Evolutionary conservation across 2,113 vertebrate genomes (phyloP), one percentile per base, ranked within the genome.

Genomic region (Trogon melanurus): DNA sequence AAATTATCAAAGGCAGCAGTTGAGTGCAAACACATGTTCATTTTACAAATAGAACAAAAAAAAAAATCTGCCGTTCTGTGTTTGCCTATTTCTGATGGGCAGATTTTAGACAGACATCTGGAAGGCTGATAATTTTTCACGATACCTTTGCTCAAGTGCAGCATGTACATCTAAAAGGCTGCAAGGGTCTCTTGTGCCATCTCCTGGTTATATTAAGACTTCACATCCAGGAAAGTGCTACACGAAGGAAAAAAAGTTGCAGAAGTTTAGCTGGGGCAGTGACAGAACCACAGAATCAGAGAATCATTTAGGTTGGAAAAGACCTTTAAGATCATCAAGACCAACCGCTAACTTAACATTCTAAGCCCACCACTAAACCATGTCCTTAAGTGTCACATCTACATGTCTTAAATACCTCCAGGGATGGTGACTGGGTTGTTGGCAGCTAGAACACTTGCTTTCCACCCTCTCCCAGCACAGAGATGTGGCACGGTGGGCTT

Each of bases 151-250:
- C 71, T 80, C 10, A 5, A n/a, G 41, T 0, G 18, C 18, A 1
- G 47, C 34, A 3, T 0, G 16, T 14, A 4, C 34, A 48, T 2
- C n/a, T 11, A 1, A 45, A 60, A 36, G 9, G 9, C 72, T 93
- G 74, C 29, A 58, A 93, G 62, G 54, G 22, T 29, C 60, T 96
- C 66, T 58, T 57, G 58, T 87, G 94, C 96, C 96, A 97, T 71
- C 96, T 97, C 79, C 96, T 87, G 96, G 96, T 34, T 44, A 5
- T 10, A 38, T 1, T 8, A 47, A 61, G 47, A 11, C 53, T 32
- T 65, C 57, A 48, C 92, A 93, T 2, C 23, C 79, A 67, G 27
- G 53, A 48, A 86, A 58, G 29, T 15, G n/a, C n/a, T 11, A 13
- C 67, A 12, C 14, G 6, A 34, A 23, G 11, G 21, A 22, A 60